These are phyloP conservation scores for Centruroides vittatus DNA, from an alignment of 1,140 invertebrate genomes.

Conservation along the genomic window DNA sequence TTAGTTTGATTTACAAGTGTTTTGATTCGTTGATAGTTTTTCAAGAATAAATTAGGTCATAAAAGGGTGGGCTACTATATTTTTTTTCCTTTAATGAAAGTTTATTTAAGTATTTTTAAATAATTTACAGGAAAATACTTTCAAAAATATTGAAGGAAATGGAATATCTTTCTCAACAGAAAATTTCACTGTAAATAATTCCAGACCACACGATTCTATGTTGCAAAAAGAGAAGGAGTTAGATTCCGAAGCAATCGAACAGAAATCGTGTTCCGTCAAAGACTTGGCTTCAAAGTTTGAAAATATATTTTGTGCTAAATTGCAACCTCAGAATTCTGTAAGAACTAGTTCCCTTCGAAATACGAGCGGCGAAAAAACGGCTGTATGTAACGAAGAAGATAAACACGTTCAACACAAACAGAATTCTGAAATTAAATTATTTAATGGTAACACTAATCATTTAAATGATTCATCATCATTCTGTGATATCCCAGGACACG, in stretches of 20 bases:
- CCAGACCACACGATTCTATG: background rate
- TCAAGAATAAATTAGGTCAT: no score
- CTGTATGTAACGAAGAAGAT: background rate
- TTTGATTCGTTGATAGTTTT: no score
- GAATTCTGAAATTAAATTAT: background rate
- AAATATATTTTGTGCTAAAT: conserved; percentile 30
- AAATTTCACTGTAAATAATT: background rate
- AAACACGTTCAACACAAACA: background rate
- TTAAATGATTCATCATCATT: no score
- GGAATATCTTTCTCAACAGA: background rate
- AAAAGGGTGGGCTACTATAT: no score
- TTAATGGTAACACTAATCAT: no score
- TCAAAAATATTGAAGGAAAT: no score
- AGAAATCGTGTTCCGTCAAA: conserved; percentile 39
- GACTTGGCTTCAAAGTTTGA: conserved; percentile 73
- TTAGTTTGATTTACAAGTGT: no score
- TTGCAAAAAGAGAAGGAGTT: background rate
- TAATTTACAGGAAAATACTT: no score
- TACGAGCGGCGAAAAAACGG: background rate
- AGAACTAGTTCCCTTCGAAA: background rate
- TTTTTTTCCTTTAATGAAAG: no score
- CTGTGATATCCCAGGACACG: background rate
- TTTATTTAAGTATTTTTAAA: no score
- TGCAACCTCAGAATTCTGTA: background rate
- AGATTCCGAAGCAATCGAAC: background rate